Evolutionary conservation across 2,888 invertebrate species (phyloP), one percentile per base, ranked within the genome.

Genomic region (Thysanoteuthis rhombus): DNA sequence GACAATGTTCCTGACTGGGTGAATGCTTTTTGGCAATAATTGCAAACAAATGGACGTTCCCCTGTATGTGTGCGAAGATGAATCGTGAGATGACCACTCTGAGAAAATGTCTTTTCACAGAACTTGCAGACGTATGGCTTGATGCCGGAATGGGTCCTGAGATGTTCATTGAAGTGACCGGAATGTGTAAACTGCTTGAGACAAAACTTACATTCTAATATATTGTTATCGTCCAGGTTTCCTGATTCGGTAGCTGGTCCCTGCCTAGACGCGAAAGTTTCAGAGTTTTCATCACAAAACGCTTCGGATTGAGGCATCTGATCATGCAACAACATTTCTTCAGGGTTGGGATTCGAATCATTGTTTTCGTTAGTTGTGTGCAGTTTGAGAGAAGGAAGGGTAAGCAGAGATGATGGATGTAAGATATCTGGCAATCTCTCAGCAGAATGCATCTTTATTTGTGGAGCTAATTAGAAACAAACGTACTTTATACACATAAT

Each of bases 131-230:
- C 19, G 32, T 92, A 92, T 32, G 42, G 92, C 32, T 92, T 92
- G 19, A 92, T 45, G n/a, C 92, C 92, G n/a, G 92, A 45, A 25
- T 92, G 92, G 32, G 92, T 92, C 28, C 92, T 38, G 45, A 92
- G 92, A n/a, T 92, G 92, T 42, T 92, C 92, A 45, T 92, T 92
- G 32, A 92, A 92, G 42, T 92, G 92, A n/a, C 92, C 92, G 28
- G 92, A 92, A 92, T 92, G 92, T 45, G 92, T 45, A 40, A 92
- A 92, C 12, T 42, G 92, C 10, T 92, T 92, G 16, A 92, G 45
- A 92, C 92, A 92, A 45, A 42, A 92, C 45, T 92, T 92, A 42
- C 92, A 92, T 45, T 92, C 92, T n/a, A 92, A 45, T 45, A 92
- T 92, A n/a, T 45, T 45, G n/a, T 16, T 45, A 45, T 45, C 45